A percentile compares a stretch with the other conserved stretches of the same genome.
These are phyloP conservation scores for Patella ulyssiponensis DNA, from an alignment of 2,888 invertebrate species.

Conservation along the genomic window DNA sequence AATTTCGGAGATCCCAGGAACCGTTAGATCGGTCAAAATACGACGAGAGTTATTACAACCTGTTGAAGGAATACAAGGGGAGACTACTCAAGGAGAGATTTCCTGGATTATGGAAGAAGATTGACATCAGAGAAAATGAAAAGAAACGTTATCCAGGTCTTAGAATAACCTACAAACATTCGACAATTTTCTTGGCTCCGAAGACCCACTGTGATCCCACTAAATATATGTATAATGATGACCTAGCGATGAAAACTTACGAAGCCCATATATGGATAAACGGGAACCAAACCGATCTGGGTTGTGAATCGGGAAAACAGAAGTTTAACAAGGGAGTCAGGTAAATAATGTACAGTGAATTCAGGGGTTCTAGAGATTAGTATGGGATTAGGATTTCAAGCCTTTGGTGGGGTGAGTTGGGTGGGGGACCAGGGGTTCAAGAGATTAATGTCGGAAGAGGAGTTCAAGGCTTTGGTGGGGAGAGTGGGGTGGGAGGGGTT, in stretches of 20 bases:
- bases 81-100: constrained; percentile 52
- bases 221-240: constrained; percentile 71
- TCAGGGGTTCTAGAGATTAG: background rate
- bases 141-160: constrained; percentile 62
- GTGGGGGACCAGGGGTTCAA: too few relatives aligned
- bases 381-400: background rate
- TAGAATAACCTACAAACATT: constrained; percentile 70
- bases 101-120: constrained; percentile 61
- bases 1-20: constrained; percentile 70
- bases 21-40: constrained; percentile 59
- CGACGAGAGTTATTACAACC: constrained; percentile 70
- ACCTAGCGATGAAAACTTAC: constrained; percentile 70
- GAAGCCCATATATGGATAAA: constrained; percentile 72
- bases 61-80: constrained; percentile 72
- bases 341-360: constrained; percentile 42
- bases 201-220: constrained; percentile 73
- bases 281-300: constrained; percentile 60
- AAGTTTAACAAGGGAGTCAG: constrained; percentile 71
- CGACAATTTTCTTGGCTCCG: constrained; percentile 72
- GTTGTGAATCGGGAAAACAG: constrained; percentile 61
- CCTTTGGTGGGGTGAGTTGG: too few relatives aligned
- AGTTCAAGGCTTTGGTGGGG: too few relatives aligned
- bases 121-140: constrained; percentile 65
- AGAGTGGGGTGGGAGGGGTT: too few relatives aligned
- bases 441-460: too few relatives aligned